Evolutionary conservation across 1,140 invertebrate genomes (phyloP), one percentile per base, ranked within the genome.

Genomic region (Drosophila setifemur): DNA sequence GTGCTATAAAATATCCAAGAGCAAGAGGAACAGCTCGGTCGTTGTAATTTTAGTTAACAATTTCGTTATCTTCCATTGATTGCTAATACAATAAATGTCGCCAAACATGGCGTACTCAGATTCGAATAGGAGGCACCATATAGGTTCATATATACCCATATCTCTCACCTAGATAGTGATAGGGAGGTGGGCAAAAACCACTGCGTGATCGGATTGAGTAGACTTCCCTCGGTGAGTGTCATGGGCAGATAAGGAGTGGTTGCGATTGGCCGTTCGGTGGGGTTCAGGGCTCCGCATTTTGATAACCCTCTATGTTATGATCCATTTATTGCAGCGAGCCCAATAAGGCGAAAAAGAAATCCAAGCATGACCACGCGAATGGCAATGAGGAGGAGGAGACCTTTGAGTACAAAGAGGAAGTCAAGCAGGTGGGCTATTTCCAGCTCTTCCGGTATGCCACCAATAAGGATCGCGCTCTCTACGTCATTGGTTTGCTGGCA

Each of bases 401-500:
- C 23, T 40, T n/a, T 4, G 67, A 70, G 14, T 70, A 68, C 3
- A 52, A 89, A 11, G 79, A 89, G 7, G 88, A 89, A 0, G 21
- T 75, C 4, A 28, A 69, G 14, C 70, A 81, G 1, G 76, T 89
- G 2, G 45, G 61, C 9, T 89, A 82, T 47, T 73, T 82, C 16
- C 18, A 55, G 23, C 73, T 89, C 66, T 89, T 79, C 49, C 77
- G 79, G 11, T 89, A 89, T 74, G 64, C 88, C 31, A 76, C 88
- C 21, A 70, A 0, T 0, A 85, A 69, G 25, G 94, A 96, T 85
- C 93, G 93, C 86, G 55, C 91, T 0, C 90, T 94, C 9, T 92
- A 95, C 63, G 63, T 79, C 7, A 63, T 95, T 8, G 95, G 94
- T 4, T 68, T 93, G 3, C n/a, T 94, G 44, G 92, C 91, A 42